Evolutionary conservation across 2,113 vertebrate species (phyloP).

Genomic region (Bambusicola thoracicus): DNA sequence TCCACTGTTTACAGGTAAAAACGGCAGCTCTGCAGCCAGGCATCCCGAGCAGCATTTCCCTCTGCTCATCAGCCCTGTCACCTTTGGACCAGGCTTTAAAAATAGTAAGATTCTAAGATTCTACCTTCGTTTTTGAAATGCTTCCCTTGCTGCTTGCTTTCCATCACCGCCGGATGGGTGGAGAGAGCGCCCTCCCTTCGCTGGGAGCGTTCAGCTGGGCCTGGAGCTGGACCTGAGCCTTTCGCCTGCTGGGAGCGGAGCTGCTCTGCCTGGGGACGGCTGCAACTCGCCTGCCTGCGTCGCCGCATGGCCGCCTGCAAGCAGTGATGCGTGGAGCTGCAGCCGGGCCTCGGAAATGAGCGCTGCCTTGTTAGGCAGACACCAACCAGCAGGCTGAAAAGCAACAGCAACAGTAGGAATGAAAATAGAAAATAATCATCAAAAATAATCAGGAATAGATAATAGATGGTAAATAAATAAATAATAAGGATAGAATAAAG

Average conservation of each 20-base stretch:
- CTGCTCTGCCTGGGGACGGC: too few species aligned
- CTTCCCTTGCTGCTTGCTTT: constrained; percentile 37
- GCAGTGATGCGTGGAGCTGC: too few species aligned
- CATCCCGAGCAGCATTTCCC: constrained; percentile 22
- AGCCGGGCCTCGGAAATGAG: too few species aligned
- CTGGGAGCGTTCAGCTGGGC: constrained; percentile 38
- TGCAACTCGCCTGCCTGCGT: too few species aligned
- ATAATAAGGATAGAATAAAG: background rate
- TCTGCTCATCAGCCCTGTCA: constrained; percentile 19
- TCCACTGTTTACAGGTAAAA: constrained; percentile 33
- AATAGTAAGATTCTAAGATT: constrained; percentile 10
- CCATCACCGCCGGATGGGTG: constrained; percentile 30
- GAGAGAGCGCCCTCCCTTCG: constrained; percentile 20
- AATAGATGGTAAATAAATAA: too few species aligned
- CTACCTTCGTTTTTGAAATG: background rate
- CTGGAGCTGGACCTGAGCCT: constrained; percentile 35
- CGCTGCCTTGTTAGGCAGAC: too few species aligned
- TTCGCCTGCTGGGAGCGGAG: background rate
- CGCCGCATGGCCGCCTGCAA: too few species aligned
- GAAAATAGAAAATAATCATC: too few species aligned
- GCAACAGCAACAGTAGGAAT: background rate
- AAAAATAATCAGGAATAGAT: too few species aligned
- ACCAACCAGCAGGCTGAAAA: constrained; percentile 5
- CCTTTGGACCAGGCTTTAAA: constrained; percentile 9
- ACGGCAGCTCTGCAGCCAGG: background rate